phyloP scores from a whole-genome alignment of 2,113 vertebrate genomes.

The Chloropsis hardwickii region DNA sequence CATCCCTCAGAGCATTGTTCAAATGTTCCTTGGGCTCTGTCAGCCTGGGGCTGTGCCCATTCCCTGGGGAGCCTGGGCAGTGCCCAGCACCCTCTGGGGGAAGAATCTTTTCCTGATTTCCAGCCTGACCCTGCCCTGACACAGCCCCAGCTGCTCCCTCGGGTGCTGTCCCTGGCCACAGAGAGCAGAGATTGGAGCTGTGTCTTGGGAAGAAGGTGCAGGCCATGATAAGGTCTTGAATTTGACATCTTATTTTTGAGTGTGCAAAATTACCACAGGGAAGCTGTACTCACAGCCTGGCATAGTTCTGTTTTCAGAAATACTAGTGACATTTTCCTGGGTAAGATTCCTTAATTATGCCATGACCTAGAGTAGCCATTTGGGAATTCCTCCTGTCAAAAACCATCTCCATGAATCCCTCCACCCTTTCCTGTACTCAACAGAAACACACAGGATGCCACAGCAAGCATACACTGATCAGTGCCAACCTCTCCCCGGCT shows the following conservation, averaged over 20 bases:
- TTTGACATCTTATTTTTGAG: not conserved
- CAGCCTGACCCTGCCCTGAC: fast-evolving
- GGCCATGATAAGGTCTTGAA: not conserved
- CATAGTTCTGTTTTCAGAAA: not conserved
- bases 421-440: not conserved
- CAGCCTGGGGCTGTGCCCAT: not conserved
- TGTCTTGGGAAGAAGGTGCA: fast-evolving
- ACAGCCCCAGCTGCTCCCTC: not conserved
- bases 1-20: fast-evolving
- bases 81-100: not conserved
- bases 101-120: fast-evolving
- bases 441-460: not conserved
- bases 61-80: not conserved
- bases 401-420: not conserved
- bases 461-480: not conserved
- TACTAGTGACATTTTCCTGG: not conserved
- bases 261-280: not conserved
- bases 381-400: not conserved
- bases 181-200: not conserved
- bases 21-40: fast-evolving
- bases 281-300: not conserved
- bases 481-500: not conserved
- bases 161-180: fast-evolving
- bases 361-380: not conserved
- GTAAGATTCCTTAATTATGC: not conserved